These are phyloP conservation scores for Halocaridina rubra DNA, from an alignment of 2,888 invertebrate species.

Conservation along the genomic window DNA sequence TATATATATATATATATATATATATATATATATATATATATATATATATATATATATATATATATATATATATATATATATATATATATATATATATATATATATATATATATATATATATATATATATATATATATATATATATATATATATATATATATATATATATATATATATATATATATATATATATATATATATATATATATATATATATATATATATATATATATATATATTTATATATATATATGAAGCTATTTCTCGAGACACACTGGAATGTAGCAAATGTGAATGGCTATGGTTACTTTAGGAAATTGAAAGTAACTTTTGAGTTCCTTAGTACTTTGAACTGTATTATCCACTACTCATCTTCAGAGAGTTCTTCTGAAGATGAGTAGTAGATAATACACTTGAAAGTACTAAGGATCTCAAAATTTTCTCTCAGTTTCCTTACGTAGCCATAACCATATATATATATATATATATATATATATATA, in stretches of 20 bases:
- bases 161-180: background rate
- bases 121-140: background rate
- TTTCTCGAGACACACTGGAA: background rate
- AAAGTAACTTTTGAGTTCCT: too few species aligned
- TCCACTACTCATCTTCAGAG: too few species aligned
- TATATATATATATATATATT: background rate
- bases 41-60: background rate
- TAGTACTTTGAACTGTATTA: too few species aligned
- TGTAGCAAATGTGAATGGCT: too few species aligned
- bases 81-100: background rate
- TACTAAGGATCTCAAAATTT: too few species aligned
- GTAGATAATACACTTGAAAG: too few species aligned
- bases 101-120: background rate
- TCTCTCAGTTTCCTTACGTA: too few species aligned
- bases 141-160: background rate
- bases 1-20: background rate
- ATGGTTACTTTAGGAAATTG: too few species aligned
- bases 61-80: conserved; percentile 5
- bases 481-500: too few species aligned
- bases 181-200: background rate
- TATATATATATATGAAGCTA: background rate
- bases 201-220: background rate
- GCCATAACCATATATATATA: too few species aligned
- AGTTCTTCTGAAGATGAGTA: too few species aligned
- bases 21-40: background rate